These are phyloP conservation scores for Triplophysa rosa DNA, from an alignment of 2,113 vertebrate genomes.

Conservation along the genomic window DNA sequence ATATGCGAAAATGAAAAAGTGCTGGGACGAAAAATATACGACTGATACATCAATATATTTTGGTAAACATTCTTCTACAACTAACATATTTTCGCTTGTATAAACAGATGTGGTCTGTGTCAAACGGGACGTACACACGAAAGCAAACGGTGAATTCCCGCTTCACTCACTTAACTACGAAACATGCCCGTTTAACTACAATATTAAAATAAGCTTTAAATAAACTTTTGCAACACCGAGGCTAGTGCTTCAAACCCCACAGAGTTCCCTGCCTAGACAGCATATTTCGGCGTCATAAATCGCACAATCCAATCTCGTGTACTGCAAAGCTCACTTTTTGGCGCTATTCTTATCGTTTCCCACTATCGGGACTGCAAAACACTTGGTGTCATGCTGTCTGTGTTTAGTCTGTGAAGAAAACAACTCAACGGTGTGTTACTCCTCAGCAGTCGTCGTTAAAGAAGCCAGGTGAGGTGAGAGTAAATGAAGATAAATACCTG, in stretches of 20 bases:
- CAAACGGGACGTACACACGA: too few relatives aligned
- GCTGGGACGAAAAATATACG: too few relatives aligned
- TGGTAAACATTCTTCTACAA: too few relatives aligned
- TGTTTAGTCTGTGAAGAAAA: background rate
- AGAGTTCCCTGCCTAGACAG: background rate
- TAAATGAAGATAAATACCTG: slow-evolving; percentile 67
- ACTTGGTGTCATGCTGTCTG: background rate
- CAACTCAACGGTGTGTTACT: slow-evolving; percentile 15
- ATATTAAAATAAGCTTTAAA: background rate
- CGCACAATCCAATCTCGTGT: background rate
- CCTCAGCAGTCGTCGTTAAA: background rate
- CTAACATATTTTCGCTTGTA: too few relatives aligned
- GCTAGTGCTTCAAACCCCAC: background rate
- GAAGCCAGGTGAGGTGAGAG: background rate
- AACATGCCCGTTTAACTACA: background rate
- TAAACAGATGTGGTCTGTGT: too few relatives aligned
- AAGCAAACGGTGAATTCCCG: background rate
- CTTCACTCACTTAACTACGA: background rate
- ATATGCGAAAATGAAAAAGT: too few relatives aligned
- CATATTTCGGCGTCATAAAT: background rate
- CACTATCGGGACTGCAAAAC: background rate
- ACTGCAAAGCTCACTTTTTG: background rate
- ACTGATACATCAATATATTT: background rate
- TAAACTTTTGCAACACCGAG: background rate
- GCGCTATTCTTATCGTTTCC: background rate